Conservation (phyloP, 2,888 invertebrate species). For the Caenorhabditis sp. region DNA sequence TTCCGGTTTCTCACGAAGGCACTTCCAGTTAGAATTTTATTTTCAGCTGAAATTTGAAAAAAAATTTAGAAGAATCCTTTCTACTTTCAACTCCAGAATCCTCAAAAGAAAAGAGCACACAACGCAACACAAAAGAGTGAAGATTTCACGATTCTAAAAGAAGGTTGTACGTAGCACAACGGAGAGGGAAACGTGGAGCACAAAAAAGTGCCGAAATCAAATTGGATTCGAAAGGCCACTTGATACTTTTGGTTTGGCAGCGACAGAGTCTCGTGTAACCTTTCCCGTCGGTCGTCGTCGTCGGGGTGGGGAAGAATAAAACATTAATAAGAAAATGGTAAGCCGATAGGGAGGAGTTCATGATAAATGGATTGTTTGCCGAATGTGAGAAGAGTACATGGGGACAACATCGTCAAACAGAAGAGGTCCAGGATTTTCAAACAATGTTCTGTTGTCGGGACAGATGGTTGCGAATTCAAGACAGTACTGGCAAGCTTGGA, state of each 20-base stretch:
- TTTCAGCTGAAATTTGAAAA: not conserved
- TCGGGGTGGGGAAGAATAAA: slow-evolving; percentile 31
- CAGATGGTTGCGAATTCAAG: not conserved
- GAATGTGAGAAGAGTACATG: slow-evolving; percentile 17
- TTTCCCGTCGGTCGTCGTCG: too few species aligned
- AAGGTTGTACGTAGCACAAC: slow-evolving; percentile 27
- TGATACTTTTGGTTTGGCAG: slow-evolving; percentile 66
- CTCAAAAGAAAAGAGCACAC: not conserved
- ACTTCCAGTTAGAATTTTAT: not conserved
- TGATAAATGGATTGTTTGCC: slow-evolving; percentile 56
- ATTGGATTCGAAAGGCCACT: slow-evolving; percentile 66
- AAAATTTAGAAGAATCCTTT: not conserved
- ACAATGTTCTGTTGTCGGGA: slow-evolving; percentile 1
- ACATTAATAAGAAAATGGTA: slow-evolving; percentile 61
- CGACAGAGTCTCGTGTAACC: slow-evolving; percentile 35
- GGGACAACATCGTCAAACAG: slow-evolving; percentile 12
- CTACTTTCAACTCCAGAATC: not conserved
- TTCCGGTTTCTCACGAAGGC: not conserved
- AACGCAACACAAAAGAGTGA: slow-evolving; percentile 20
- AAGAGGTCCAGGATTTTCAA: not conserved
- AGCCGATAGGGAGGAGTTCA: slow-evolving; percentile 40
- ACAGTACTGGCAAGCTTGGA: too few species aligned
- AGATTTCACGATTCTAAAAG: slow-evolving; percentile 23
- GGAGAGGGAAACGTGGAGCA: slow-evolving; percentile 37
- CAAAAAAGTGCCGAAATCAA: slow-evolving; percentile 63